Base-by-base conservation (phyloP, 2,797 vertebrate species). In the Rhinatrema bivittatum region DNA sequence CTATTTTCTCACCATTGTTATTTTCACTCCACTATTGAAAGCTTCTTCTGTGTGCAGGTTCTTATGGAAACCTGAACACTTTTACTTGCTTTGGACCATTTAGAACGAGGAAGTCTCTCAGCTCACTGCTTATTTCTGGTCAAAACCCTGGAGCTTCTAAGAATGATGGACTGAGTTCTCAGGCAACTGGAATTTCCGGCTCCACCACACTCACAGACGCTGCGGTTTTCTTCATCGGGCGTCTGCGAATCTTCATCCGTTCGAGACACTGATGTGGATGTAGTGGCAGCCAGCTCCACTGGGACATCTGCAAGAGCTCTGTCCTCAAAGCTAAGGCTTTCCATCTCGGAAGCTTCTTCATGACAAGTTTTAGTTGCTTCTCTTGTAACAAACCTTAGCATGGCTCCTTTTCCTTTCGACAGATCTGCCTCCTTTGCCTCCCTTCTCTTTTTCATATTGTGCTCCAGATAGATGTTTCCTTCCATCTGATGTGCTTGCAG, bases 1-100 rank as follows among this genome's bases (percentile, higher is more conserved):
- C 35, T 18, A 37, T 35, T 42, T 21, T 31, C 30, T 33, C 39
- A 30, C 29, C 21, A 34, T 33, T 42, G 18, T 29, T 29, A 41
- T 41, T 21, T 11, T 41, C 6, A 20, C n/a, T 25, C 39, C 33
- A 31, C 33, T 22, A 9, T 21, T 42, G 39, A 21, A 22, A 34
- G n/a, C 31, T 18, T 34, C 20, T 22, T 33, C 32, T 5, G 30
- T 17, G 29, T 29, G 29, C 29, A 16, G 27, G 13, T 27, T 5
- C 27, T 6, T 16, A n/a, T 9, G 3, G 19, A 16, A 29, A 27
- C 25, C 5, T n/a, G n/a, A n/a, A n/a, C n/a, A n/a, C n/a, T n/a
- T n/a, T n/a, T n/a, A n/a, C n/a, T 9, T 26, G 9, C 25, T n/a
- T n/a, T n/a, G n/a, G n/a, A n/a, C n/a, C n/a, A n/a, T n/a, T n/a